Conservation (phyloP, 2,797 vertebrate genomes). For the Setipinna tenuifilis region DNA sequence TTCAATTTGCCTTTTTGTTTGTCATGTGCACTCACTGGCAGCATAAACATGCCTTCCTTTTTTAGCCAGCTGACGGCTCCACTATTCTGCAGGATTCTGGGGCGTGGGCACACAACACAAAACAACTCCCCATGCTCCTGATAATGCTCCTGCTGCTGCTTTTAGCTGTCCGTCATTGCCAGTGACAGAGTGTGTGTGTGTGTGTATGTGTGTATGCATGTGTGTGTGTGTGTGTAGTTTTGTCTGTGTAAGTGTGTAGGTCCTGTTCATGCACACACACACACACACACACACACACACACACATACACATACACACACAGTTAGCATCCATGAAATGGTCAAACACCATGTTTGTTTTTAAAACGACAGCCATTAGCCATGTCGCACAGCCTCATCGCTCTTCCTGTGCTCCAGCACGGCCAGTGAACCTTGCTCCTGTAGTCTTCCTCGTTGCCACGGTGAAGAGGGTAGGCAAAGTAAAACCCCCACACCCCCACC, state of each 20-base stretch:
- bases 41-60: too few species aligned
- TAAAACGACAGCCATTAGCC: not conserved
- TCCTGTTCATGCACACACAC: conserved; percentile 40
- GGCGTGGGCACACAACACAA: not conserved
- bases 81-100: too few species aligned
- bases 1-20: too few species aligned
- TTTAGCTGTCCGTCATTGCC: not conserved
- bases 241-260: not conserved
- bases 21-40: too few species aligned
- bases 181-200: conserved; percentile 28
- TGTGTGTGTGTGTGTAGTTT: not conserved
- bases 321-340: not conserved
- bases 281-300: conserved; percentile 25
- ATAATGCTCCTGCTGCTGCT: not conserved
- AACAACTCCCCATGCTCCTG: not conserved
- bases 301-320: conserved; percentile 24
- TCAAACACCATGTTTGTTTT: not conserved
- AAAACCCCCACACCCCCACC: not conserved
- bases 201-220: not conserved
- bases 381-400: not conserved
- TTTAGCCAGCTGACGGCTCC: too few species aligned
- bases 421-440: not conserved
- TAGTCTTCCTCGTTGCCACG: not conserved
- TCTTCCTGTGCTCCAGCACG: not conserved
- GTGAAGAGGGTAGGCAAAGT: not conserved